Percentiles rank a stretch among this genome's conserved stretches.
Evolutionary conservation across 2,888 invertebrate genomes (phyloP).

Genomic region (Stegophylla sp.): DNA sequence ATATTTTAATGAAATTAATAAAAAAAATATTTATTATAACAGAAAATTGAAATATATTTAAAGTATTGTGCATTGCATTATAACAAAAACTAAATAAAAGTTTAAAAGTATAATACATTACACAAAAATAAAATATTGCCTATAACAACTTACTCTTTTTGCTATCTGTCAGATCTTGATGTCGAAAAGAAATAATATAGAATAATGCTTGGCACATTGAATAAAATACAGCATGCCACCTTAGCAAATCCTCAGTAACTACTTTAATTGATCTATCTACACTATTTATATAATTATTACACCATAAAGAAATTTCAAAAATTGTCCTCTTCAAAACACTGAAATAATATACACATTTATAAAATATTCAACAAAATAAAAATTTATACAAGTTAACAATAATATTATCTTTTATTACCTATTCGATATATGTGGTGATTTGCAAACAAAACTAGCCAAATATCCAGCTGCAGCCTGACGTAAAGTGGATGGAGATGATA

Average conservation of each 20-base stretch:
- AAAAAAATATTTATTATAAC: too few relatives aligned
- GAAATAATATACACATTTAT: constrained; percentile 13
- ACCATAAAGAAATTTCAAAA: constrained; percentile 80
- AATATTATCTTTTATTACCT: constrained; percentile 68
- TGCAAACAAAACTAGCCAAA: constrained; percentile 76
- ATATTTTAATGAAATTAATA: too few relatives aligned
- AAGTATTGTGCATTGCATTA: too few relatives aligned
- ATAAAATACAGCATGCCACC: constrained; percentile 83
- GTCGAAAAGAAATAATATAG: constrained; percentile 88
- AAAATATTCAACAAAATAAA: background rate
- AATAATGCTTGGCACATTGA: constrained; percentile 91
- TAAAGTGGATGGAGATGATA: constrained; percentile 71
- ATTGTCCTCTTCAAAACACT: constrained; percentile 74
- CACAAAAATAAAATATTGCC: background rate
- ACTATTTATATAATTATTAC: constrained; percentile 79
- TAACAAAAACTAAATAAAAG: too few relatives aligned
- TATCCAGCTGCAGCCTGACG: constrained; percentile 78
- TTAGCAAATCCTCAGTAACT: constrained; percentile 49
- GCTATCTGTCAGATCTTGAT: constrained; percentile 79
- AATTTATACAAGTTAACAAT: background rate
- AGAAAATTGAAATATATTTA: too few relatives aligned
- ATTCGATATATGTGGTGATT: constrained; percentile 72
- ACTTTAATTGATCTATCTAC: constrained; percentile 69
- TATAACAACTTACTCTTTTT: constrained; percentile 74
- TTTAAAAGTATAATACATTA: too few relatives aligned